A percentile compares a stretch with the other conserved stretches of the same genome.
These are phyloP conservation scores for Ptilorrhoa leucosticta DNA, from an alignment of 2,113 vertebrate species.

Conservation along the genomic window DNA sequence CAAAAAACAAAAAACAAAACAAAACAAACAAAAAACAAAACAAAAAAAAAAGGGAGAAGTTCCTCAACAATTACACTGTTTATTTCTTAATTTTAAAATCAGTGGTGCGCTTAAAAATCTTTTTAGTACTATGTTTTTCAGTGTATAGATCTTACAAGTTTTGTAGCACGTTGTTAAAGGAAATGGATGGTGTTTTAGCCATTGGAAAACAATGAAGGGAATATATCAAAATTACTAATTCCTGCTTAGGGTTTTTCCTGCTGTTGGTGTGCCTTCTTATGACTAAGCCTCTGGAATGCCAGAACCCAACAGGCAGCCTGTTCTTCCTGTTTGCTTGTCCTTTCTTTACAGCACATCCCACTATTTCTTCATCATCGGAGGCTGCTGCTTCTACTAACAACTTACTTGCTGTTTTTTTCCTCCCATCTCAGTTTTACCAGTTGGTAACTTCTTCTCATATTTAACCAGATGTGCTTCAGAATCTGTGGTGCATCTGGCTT, in stretches of 20 bases:
- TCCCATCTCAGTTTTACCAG: not conserved
- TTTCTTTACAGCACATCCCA: not conserved
- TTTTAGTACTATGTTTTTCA: not conserved
- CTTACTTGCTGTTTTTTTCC: accelerated
- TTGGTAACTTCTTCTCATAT: not conserved
- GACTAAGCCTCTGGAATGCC: conserved; percentile 43
- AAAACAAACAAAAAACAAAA: not conserved
- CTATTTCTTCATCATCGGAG: not conserved
- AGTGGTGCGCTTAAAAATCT: not conserved
- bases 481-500: not conserved
- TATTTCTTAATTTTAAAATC: not conserved
- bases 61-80: not conserved
- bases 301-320: conserved; percentile 14
- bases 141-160: not conserved
- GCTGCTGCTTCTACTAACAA: not conserved
- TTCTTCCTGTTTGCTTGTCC: conserved; percentile 19
- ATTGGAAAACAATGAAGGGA: not conserved
- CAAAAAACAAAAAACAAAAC: not conserved
- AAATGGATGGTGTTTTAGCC: not conserved
- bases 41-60: too few species aligned
- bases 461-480: not conserved
- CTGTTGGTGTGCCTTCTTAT: not conserved
- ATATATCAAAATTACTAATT: not conserved
- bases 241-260: conserved; percentile 9
- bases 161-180: not conserved